These are phyloP conservation scores for Coecobrya sp. DNA, from an alignment of 2,888 invertebrate species.

Conservation along the genomic window DNA sequence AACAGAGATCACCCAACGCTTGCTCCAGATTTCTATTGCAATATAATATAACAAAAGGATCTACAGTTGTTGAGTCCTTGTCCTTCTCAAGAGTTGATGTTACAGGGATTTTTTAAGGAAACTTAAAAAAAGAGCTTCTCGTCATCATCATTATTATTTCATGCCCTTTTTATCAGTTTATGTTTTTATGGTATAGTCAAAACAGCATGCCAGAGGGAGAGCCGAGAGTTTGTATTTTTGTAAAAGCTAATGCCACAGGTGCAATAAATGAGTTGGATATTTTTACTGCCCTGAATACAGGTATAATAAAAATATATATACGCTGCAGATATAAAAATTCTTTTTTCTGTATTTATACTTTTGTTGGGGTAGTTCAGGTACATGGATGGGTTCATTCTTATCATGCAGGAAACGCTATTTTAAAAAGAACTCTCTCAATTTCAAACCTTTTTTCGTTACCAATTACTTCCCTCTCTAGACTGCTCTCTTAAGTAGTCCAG, in stretches of 20 bases:
- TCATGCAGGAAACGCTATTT: slow-evolving; percentile 13
- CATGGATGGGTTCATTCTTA: neutral
- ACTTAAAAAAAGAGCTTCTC: neutral
- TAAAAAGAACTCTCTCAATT: slow-evolving; percentile 40
- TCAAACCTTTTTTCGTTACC: slow-evolving; percentile 55
- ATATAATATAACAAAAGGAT: neutral
- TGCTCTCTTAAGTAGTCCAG: slow-evolving; percentile 76
- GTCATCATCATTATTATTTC: slow-evolving; percentile 27
- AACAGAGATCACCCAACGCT: neutral
- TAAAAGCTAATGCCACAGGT: slow-evolving; percentile 57
- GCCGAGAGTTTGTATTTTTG: neutral
- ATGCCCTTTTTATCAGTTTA: slow-evolving; percentile 3
- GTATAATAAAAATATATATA: slow-evolving; percentile 18
- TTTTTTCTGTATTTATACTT: neutral
- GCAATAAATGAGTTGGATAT: slow-evolving; percentile 66
- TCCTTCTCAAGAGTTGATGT: neutral
- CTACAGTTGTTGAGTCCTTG: neutral
- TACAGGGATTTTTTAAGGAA: slow-evolving; percentile 13
- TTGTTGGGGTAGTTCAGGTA: slow-evolving; percentile 76
- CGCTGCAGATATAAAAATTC: too few relatives aligned
- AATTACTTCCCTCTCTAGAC: slow-evolving; percentile 28
- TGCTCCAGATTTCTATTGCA: neutral
- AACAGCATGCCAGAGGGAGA: neutral
- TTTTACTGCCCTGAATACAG: slow-evolving; percentile 25
- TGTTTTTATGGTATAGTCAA: slow-evolving; percentile 6